Percentiles rank a stretch among this genome's conserved stretches.
Conservation (phyloP, 2,113 vertebrate genomes). For the Aplodontia rufa region DNA sequence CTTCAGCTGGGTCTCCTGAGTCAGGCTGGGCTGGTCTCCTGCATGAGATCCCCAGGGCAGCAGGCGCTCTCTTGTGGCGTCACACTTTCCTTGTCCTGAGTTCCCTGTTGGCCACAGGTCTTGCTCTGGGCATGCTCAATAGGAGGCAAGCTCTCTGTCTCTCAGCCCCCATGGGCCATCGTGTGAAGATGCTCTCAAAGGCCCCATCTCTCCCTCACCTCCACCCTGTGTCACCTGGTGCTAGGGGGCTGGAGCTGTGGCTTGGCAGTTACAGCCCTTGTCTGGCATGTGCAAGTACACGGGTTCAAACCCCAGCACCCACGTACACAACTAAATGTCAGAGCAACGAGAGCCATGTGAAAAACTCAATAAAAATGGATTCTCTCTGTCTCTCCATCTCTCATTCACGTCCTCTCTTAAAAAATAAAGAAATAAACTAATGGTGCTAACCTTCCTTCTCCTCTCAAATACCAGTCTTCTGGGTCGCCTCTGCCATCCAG, state of each 20-base stretch:
- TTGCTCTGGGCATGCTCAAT: neutral
- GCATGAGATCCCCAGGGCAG: neutral
- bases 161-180: rapidly evolving
- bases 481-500: neutral
- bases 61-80: neutral
- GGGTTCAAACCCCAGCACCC: too few species aligned
- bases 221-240: neutral
- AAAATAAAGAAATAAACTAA: too few species aligned
- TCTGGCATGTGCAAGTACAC: too few species aligned
- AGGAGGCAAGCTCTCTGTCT: neutral
- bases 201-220: neutral
- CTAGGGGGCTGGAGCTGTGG: too few species aligned
- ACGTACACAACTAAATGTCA: too few species aligned
- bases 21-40: neutral
- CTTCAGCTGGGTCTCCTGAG: neutral
- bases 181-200: neutral
- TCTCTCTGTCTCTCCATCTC: too few species aligned
- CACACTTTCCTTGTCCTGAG: neutral
- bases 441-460: rapidly evolving
- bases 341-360: too few species aligned
- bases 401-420: too few species aligned
- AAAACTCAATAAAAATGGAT: too few species aligned
- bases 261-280: too few species aligned
- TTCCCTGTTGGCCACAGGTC: too few species aligned
- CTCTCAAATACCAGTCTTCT: neutral